Conservation (phyloP, 2,888 invertebrate species). For the Palloptera scutellata region DNA sequence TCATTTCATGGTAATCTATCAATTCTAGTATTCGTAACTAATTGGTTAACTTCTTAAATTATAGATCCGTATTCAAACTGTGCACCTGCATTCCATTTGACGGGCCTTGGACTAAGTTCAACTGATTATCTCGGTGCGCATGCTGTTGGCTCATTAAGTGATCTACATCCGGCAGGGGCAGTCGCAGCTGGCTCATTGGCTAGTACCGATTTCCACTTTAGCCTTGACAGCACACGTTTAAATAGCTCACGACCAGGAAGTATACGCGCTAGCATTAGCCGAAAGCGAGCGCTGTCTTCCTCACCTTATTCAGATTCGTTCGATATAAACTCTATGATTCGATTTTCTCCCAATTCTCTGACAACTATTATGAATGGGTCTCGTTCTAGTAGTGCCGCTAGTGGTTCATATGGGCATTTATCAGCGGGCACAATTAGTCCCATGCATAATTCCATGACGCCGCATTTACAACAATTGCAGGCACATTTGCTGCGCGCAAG, state of each 20-base stretch:
- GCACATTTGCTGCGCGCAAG: slow-evolving; percentile 79
- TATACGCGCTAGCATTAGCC: slow-evolving; percentile 71
- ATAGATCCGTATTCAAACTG: slow-evolving; percentile 55
- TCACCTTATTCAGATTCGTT: slow-evolving; percentile 95
- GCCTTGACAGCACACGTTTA: slow-evolving; percentile 76
- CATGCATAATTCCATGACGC: slow-evolving; percentile 70
- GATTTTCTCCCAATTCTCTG: slow-evolving; percentile 92
- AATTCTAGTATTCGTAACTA: not conserved
- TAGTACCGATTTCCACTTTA: slow-evolving; percentile 88
- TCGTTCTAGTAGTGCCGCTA: slow-evolving; percentile 78
- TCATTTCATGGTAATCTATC: slow-evolving; percentile 73
- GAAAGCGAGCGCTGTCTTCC: slow-evolving; percentile 92
- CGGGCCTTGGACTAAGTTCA: slow-evolving; percentile 69
- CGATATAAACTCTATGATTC: slow-evolving; percentile 94
- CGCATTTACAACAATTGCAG: slow-evolving; percentile 77
- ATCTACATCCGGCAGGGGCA: slow-evolving; percentile 66
- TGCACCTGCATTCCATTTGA: slow-evolving; percentile 56
- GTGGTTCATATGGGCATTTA: slow-evolving; percentile 96
- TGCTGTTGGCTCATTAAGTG: slow-evolving; percentile 61
- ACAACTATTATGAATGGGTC: slow-evolving; percentile 84
- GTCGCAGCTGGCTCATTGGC: slow-evolving; percentile 71
- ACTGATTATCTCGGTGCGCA: slow-evolving; percentile 70
- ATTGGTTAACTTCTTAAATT: slow-evolving; percentile 64
- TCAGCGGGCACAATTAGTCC: slow-evolving; percentile 94
- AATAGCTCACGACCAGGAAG: slow-evolving; percentile 74